Conservation (phyloP, 1,140 invertebrate genomes). For the Pemphigus obesinymphae region DNA sequence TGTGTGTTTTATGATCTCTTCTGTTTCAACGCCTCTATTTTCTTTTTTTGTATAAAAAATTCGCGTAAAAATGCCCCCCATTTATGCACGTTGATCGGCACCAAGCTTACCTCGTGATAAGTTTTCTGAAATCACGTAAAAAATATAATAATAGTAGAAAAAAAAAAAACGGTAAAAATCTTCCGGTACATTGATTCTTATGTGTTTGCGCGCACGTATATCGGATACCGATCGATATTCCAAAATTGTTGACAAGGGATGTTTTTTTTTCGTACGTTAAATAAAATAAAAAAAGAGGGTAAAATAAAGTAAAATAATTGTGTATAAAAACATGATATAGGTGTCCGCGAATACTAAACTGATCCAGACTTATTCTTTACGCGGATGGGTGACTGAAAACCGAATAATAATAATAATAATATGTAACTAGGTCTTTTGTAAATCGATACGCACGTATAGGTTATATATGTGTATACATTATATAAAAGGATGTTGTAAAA, state of each 20-base stretch:
- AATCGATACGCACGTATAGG: background rate
- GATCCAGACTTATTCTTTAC: slow-evolving; percentile 6
- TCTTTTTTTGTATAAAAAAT: background rate
- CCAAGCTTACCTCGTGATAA: background rate
- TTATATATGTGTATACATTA: background rate
- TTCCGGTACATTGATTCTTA: slow-evolving; percentile 29
- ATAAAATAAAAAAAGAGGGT: slow-evolving; percentile 12
- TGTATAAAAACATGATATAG: background rate
- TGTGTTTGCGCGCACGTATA: background rate
- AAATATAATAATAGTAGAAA: background rate
- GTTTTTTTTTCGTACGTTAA: background rate
- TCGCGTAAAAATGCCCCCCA: background rate
- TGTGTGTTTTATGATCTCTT: background rate
- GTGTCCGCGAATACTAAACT: slow-evolving; percentile 32
- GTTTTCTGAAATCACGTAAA: background rate
- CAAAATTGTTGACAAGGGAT: background rate
- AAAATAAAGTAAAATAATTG: background rate
- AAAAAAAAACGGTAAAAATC: slow-evolving; percentile 35
- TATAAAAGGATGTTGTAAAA: background rate
- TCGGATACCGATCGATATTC: slow-evolving; percentile 9
- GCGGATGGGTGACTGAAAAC: background rate
- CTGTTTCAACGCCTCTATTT: slow-evolving; percentile 2
- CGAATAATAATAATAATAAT: too few species aligned
- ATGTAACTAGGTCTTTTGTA: slow-evolving; percentile 13
- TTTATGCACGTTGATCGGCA: background rate